Base-by-base conservation (phyloP, 1,140 invertebrate genomes). In the Episyrphus balteatus region DNA sequence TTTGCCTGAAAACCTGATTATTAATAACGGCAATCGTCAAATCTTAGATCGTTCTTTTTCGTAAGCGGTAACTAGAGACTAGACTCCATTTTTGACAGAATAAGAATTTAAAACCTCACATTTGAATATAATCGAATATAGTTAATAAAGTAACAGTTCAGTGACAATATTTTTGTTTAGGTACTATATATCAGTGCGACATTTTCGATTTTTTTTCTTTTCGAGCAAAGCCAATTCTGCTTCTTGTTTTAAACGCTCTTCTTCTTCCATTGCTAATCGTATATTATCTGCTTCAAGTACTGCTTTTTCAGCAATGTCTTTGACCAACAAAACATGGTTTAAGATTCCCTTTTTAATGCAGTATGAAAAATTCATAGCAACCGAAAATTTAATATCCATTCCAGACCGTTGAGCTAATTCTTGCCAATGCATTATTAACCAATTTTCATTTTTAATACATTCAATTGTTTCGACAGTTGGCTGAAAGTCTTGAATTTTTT, bases 391-490 rank as follows among this genome's bases (percentile, higher is more conserved):
- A 15, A 66, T 56, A 0, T 66, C 63, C 2, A 45, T 40, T 7
- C 61, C 63, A 11, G 57, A 38, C 9, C 44, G 42, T 14, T 36
- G 19, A n/a, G 48, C 40, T 1, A 66, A 47, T 42, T 66, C 63
- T 40, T 50, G 44, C 63, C 63, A 66, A 46, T 66, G 62, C n/a
- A 62, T 8, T 13, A 48, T 53, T 31, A 66, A 55, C 63, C 63
- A 66, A 48, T 66, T 58, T 15, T 66, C 63, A 48, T 66, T 66
- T 5, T 61, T 55, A n/a, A 66, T 36, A 47, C 59, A 59, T 36
- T 42, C 42, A 1, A 66, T 54, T 18, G 59, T 58, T 9, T 66
- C 47, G 36, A 51, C 62, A 5, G 61, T 46, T 3, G 62, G 63
- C 1, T 52, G 10, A 30, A 66, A 66, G 0, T 55, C 50, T 15